Conservation (phyloP, 1,140 invertebrate genomes). For the Paramacrobiotus metropolitanus region DNA sequence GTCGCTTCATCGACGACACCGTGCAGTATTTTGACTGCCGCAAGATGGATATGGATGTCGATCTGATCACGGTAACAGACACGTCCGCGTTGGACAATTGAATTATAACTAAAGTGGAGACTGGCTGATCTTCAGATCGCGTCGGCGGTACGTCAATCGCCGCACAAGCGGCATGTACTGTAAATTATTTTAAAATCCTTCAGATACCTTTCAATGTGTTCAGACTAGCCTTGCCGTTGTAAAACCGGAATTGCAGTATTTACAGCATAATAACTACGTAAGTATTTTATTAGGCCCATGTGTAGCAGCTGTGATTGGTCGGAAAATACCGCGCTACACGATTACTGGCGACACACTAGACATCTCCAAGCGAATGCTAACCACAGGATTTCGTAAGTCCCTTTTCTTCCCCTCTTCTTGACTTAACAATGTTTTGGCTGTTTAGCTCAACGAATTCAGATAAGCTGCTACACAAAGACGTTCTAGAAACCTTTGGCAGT, state of each 20-base stretch:
- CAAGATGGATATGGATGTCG: neutral
- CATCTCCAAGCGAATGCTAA: neutral
- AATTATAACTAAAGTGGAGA: no score
- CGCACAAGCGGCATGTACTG: neutral
- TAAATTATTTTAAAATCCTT: conserved; percentile 3
- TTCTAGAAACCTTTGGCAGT: conserved; percentile 65
- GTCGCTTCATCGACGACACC: neutral
- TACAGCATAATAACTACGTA: no score
- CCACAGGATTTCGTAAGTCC: neutral
- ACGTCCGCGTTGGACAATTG: no score
- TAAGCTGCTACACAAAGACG: conserved; percentile 60
- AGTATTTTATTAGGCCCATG: conserved; percentile 40
- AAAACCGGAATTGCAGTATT: no score
- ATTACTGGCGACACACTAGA: neutral
- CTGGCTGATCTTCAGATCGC: no score
- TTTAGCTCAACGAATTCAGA: conserved; percentile 75
- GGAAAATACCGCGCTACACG: neutral
- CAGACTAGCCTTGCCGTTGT: no score
- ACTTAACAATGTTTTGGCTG: neutral
- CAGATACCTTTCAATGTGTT: no score
- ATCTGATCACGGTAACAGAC: neutral
- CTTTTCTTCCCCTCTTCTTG: neutral
- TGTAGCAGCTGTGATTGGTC: conserved; percentile 70
- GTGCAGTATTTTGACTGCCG: neutral
- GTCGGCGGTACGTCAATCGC: conserved; percentile 36